Base-by-base conservation (phyloP, 2,888 invertebrate genomes). In the Pyrgus malvae region DNA sequence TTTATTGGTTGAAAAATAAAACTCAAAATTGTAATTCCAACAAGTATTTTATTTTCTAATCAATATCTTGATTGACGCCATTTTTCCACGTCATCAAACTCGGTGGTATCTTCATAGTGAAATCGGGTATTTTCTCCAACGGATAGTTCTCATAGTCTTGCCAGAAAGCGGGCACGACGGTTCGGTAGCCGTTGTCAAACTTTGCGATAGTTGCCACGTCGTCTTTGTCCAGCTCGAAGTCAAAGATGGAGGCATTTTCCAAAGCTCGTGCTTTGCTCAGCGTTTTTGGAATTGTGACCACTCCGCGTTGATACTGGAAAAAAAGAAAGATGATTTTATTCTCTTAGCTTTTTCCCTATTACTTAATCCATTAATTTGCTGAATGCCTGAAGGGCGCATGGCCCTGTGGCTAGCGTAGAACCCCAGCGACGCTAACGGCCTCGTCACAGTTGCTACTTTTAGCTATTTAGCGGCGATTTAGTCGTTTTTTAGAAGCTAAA, bases 211-310 rank as follows among this genome's bases (percentile, higher is more conserved):
- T 57, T 2, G 64, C 67, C 3, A 77, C 42, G 23, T 86, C 87
- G 1, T 59, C 61, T 0, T 58, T 41, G 35, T 79, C 76, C 3
- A 87, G 61, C 23, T 66, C 59, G 56, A 86, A 86, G 58, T 86
- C 84, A 63, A 86, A 86, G 9, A 86, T 82, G 1, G 77, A 71
- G 0, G 79, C 84, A 63, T 87, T 87, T 48, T 86, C 84, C 0
- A 81, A 3, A 0, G 78, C 72, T 0, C 86, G 65, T 1, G 63
- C 54, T 23, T 71, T 74, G 0, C 84, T 80, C 0, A 81, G 53
- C 0, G 83, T 82, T 57, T 87, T 87, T 3, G 87, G 87, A 3
- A 86, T 70, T 9, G 67, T 65, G 5, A 73, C 62, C 0, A 87
- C 61, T 4, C 78, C 78, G 1, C 83, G 75, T 70, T 87, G 78